phyloP scores from a whole-genome alignment of 2,888 invertebrate species.

The Xanthorhoe spadicearia region DNA sequence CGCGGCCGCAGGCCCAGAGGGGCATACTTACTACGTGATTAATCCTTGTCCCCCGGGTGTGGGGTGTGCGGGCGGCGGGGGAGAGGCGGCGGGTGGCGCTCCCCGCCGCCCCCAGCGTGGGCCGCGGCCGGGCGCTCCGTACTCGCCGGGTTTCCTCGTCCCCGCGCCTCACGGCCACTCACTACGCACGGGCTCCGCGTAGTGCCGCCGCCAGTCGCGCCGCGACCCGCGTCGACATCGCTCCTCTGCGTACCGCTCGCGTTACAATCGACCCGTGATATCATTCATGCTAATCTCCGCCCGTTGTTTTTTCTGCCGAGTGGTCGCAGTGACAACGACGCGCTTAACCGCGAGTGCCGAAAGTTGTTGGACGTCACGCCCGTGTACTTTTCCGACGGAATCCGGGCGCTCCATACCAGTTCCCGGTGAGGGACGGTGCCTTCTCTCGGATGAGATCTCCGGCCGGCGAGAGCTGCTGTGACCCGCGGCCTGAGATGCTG shows the following conservation, averaged over 20 bases:
- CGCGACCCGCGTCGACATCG: conserved; percentile 80
- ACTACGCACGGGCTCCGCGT: conserved; percentile 83
- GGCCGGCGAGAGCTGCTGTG: conserved; percentile 67
- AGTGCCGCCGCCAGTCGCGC: conserved; percentile 81
- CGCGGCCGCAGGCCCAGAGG: conserved; percentile 64
- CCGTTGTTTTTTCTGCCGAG: conserved; percentile 79
- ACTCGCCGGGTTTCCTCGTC: conserved; percentile 85
- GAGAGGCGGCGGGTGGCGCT: conserved; percentile 39
- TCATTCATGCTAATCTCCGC: conserved; percentile 80
- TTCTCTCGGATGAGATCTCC: conserved; percentile 74
- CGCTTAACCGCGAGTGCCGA: conserved; percentile 78
- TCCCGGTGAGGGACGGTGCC: conserved; percentile 69
- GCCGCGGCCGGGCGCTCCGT: conserved; percentile 74
- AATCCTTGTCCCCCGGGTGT: conserved; percentile 67
- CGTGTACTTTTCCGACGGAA: conserved; percentile 78
- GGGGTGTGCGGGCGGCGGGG: conserved; percentile 37
- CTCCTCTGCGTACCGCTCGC: conserved; percentile 54
- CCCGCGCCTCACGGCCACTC: conserved; percentile 85
- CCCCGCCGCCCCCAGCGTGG: conserved; percentile 60
- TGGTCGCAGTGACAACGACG: conserved; percentile 72
- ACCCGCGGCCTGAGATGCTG: conserved; percentile 81
- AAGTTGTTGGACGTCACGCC: conserved; percentile 74
- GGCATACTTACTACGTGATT: conserved; percentile 85
- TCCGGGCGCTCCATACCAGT: conserved; percentile 72
- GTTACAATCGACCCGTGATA: conserved; percentile 65